Evolutionary conservation across 23 tunicate species (phyloP), one percentile per base, ranked within the genome.

Genomic region (Oikopleura albicans): DNA sequence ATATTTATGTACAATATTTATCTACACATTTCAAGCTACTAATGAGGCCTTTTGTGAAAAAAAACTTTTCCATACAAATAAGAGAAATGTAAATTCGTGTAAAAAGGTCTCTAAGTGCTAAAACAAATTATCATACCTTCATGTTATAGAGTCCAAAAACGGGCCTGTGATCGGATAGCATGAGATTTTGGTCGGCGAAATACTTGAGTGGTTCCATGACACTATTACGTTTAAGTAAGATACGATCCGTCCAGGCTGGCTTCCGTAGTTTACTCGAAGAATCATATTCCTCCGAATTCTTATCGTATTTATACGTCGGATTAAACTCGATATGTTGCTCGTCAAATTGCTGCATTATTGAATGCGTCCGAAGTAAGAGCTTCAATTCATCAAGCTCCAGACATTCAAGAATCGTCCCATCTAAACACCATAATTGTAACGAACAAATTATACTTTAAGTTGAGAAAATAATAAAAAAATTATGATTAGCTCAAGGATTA

Each of bases 241-340:
- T 71, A 4, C 79, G 33, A 71, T 71, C 79, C 79, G 79, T 71
- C 79, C 79, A 71, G 4, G 79, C 79, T 16, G 79, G 79, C 37
- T 71, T 71, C 79, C 79, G 28, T 31, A 12, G 28, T 71, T 71
- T 71, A 4, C 37, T 37, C 31, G 79, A 71, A 16, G 79, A 71
- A 71, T 71, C 79, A 29, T 71, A 71, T 16, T 71, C 4, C 4
- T 29, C 37, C 28, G 37, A 22, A 12, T 71, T 16, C 37, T 16
- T 27, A 29, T 71, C 37, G 37, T 71, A 71, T 71, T 71, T 71
- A 71, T 71, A 71, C 28, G 79, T 71, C 31, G 79, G 79, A 71
- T 71, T 31, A 29, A 71, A 71, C 4, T 2, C 79, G 31, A 71
- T 71, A 16, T 71, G 4, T 12, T 71, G 27, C 35, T 71, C 79